A percentile compares a stretch with the other conserved stretches of the same genome.
Conservation (phyloP, 53 echinoderm and acorn worm genomes). For the Holothuria scabra region DNA sequence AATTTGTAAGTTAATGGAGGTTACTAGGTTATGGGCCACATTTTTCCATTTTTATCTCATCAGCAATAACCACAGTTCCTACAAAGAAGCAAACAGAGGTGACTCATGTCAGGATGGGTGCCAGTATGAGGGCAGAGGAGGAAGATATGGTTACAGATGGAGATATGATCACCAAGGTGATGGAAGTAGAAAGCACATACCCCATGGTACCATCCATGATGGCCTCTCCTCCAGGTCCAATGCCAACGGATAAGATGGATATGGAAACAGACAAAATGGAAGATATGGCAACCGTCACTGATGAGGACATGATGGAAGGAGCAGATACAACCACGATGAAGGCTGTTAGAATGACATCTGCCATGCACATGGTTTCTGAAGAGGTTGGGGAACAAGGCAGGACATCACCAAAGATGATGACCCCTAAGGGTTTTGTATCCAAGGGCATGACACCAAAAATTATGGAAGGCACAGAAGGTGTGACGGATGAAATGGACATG, state of each 20-base stretch:
- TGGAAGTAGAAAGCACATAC: neutral
- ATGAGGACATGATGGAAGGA: neutral
- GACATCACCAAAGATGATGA: too few species aligned
- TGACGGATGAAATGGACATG: slow-evolving; percentile 13
- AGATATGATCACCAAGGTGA: neutral
- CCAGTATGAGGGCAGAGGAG: neutral
- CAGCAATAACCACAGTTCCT: neutral
- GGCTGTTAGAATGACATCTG: neutral
- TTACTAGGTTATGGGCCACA: too few species aligned
- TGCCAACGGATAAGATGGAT: neutral
- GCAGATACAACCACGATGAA: neutral
- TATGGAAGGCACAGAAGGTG: neutral
- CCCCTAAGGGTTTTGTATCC: neutral
- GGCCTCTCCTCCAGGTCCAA: too few species aligned
- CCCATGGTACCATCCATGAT: too few species aligned
- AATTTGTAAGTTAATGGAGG: too few species aligned
- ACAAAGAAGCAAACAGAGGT: neutral
- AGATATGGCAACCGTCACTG: slow-evolving; percentile 2
- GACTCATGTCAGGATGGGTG: neutral
- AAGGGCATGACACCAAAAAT: slow-evolving; percentile 5
- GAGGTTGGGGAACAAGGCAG: neutral
- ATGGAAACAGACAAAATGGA: neutral
- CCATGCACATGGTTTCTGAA: neutral
- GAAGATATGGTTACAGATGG: neutral
- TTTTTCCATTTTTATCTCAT: neutral